These are phyloP conservation scores for Myocastor coypus DNA, from an alignment of 2,113 vertebrate species.

Conservation along the genomic window DNA sequence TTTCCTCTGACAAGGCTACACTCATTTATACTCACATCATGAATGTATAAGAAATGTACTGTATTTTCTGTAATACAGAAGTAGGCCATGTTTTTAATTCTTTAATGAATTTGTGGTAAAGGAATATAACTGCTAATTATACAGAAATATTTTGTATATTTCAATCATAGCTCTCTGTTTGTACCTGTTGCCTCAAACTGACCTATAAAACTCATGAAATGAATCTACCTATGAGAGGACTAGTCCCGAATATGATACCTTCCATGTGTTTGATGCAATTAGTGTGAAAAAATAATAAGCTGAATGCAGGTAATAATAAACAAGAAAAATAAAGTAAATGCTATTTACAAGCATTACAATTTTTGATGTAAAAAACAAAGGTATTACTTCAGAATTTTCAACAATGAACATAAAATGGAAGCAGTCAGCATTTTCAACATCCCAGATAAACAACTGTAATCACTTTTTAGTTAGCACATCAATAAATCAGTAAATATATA, in stretches of 20 bases:
- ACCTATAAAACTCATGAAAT: neutral
- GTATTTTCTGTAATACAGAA: neutral
- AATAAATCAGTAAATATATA: neutral
- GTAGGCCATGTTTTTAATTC: neutral
- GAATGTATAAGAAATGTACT: neutral
- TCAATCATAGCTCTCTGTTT: neutral
- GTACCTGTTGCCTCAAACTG: neutral
- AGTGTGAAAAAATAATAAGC: neutral
- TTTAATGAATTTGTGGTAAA: constrained; percentile 36
- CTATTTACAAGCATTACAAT: neutral
- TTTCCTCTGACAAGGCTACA: neutral
- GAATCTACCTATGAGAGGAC: neutral
- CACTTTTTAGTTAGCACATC: neutral
- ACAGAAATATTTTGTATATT: neutral
- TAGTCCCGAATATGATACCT: neutral
- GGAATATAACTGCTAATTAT: neutral
- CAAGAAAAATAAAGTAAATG: neutral
- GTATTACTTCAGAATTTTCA: neutral
- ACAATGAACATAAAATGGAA: neutral
- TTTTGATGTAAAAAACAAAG: neutral
- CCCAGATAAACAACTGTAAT: neutral
- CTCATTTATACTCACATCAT: neutral
- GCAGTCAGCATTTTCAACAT: neutral
- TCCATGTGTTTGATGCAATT: neutral
- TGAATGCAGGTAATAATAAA: neutral